These are phyloP conservation scores for Martes martes DNA, from an alignment of 2,113 vertebrate genomes.

Conservation along the genomic window DNA sequence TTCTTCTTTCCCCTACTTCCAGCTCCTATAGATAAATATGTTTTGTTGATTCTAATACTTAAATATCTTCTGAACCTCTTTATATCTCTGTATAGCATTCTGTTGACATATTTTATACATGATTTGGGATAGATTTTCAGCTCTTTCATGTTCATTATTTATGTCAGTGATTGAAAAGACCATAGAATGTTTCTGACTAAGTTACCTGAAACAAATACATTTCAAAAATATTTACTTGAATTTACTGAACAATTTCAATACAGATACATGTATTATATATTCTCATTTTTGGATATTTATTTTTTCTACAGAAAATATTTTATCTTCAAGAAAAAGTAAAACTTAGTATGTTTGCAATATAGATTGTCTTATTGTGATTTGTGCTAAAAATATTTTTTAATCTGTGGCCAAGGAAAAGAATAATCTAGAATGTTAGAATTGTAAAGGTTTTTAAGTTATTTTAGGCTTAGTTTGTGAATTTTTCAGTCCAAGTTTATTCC, in stretches of 20 bases:
- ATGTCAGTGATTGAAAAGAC: background rate
- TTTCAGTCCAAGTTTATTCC: background rate
- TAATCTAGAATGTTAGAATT: background rate
- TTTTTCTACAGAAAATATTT: background rate
- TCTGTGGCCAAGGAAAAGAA: background rate
- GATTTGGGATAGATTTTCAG: background rate
- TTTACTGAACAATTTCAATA: background rate
- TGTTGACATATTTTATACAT: background rate
- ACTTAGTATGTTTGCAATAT: background rate
- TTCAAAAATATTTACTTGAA: background rate
- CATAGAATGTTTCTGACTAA: background rate
- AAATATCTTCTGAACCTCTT: background rate
- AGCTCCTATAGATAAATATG: background rate
- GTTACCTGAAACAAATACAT: background rate
- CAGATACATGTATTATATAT: background rate
- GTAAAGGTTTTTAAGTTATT: background rate
- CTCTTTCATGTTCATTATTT: background rate
- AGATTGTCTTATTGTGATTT: background rate
- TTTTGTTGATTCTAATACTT: background rate
- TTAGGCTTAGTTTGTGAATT: background rate
- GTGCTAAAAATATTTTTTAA: background rate
- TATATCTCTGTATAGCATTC: background rate
- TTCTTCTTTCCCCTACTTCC: background rate
- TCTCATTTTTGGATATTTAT: background rate
- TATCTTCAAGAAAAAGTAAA: background rate